Evolutionary conservation across 2,888 invertebrate genomes (phyloP), one percentile per base, ranked within the genome.

Genomic region (Caenorhabditis macrosperma): DNA sequence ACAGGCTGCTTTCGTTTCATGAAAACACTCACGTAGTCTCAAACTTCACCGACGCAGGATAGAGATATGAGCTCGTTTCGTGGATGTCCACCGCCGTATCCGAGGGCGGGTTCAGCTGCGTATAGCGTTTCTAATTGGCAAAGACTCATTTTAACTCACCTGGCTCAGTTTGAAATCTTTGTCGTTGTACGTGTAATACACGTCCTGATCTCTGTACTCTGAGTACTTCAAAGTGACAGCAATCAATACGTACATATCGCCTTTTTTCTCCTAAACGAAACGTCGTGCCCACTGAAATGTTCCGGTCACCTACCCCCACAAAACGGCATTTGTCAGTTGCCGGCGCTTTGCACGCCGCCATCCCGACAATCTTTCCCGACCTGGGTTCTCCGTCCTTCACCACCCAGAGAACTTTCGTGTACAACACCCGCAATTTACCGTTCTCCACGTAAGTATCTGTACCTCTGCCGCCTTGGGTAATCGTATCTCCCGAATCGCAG

Each of bases 141-240:
- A 17, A 20, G 22, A 24, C 15, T 24, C 22, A 26, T n/a, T 22
- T 28, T 12, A 63, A 35, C 22, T 9, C 22, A 60, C 60, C 30
- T 71, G 22, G 24, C 60, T 60, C 22, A 71, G 44, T 35, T 30
- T 7, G 55, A 71, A 71, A 4, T 28, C 12, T 10, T 61, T 46
- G 24, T 71, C 71, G 44, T 46, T 54, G 46, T 71, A 71, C 55
- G 46, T 54, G 35, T 71, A 71, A 22, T 71, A 63, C 22, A 71
- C 35, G 35, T 63, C 54, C 33, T 71, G 71, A 44, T 71, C 71
- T 20, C 63, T 63, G 28, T 52, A 71, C 0, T 61, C 61, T 20
- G 30, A 30, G 1, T 35, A 7, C 6, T n/a, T 17, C 2, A 71
- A 33, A 5, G 71, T 71, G 24, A 71, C 71, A 2, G 44, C 46